Percentiles rank a stretch among this genome's conserved stretches.
These are phyloP conservation scores for Lasioglossum zephyrum DNA, from an alignment of 2,888 invertebrate species.

Conservation along the genomic window DNA sequence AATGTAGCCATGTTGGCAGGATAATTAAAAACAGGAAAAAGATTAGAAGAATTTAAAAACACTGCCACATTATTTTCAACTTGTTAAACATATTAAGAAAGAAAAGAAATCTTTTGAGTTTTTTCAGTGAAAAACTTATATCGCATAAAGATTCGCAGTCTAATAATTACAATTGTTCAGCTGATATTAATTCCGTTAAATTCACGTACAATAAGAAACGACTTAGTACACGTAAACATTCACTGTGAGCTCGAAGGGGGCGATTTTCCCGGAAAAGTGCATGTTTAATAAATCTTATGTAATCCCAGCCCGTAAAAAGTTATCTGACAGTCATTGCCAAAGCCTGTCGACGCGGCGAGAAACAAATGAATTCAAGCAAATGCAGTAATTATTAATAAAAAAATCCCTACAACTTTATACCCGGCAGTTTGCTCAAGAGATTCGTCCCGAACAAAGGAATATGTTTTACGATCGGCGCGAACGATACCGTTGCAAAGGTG, in stretches of 20 bases:
- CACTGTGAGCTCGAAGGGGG: neutral
- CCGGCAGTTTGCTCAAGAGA: neutral
- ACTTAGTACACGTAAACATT: neutral
- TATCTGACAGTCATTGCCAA: neutral
- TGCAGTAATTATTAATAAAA: constrained; percentile 7
- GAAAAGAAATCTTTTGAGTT: too few species aligned
- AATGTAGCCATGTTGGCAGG: too few species aligned
- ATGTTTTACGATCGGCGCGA: neutral
- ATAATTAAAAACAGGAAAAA: neutral
- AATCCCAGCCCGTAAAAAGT: neutral
- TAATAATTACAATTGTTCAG: neutral
- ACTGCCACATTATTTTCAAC: too few species aligned
- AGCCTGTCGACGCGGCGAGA: neutral
- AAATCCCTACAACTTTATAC: neutral
- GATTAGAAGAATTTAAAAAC: too few species aligned
- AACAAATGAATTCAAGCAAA: neutral
- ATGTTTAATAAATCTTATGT: neutral
- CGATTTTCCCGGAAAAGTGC: neutral
- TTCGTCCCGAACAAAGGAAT: neutral
- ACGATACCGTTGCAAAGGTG: neutral
- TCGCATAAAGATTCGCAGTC: too few species aligned
- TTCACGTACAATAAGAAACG: neutral
- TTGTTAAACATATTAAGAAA: too few species aligned
- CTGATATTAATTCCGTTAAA: neutral
- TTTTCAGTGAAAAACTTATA: too few species aligned